Evolutionary conservation across 2,113 vertebrate genomes (phyloP), one percentile per base, ranked within the genome.

Genomic region (Chionodraco myersi): DNA sequence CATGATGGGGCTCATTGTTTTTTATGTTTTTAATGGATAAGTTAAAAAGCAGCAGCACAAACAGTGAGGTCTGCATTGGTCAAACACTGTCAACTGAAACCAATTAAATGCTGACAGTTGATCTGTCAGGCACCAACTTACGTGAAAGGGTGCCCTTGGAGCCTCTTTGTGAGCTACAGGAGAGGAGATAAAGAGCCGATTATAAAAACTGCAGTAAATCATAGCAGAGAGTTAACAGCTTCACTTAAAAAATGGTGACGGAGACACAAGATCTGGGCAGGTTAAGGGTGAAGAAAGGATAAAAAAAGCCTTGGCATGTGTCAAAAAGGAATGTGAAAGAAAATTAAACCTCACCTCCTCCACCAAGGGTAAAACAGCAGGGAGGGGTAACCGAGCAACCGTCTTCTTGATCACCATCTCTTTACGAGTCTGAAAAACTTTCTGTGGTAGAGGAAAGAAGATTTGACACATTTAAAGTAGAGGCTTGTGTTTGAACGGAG

Each of bases 351-450:
- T 82, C 92, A 99, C 97, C 96, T 98, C 96, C 70, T 98, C 95
- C 47, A 99, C 87, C 82, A 99, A 89, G 13, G 98, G 97, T 82
- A 99, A 93, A 83, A 99, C 95, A 65, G 96, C 95, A 72, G 96
- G 91, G 57, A 98, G 94, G 45, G 97, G 98, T 91, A 99, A 93
- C 92, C 95, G 95, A 83, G 97, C 92, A 84, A 99, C 96, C 0
- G 98, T 99, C 91, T 96, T 98, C 94, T 95, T 98, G 85, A 99
- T 97, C 72, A 97, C 66, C 5, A 72, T 79, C 2, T 97, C 95
- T 82, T 97, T 98, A 70, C 92, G 96, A 56, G 96, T 97, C 82
- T 96, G 97, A 69, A 99, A 96, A 79, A 99, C 96, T 97, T 97
- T 98, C 98, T 99, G 93, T 88, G 76, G 78, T 86, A 53, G 65